Evolutionary conservation across 2,113 vertebrate genomes (phyloP), one percentile per base, ranked within the genome.

Genomic region (Macquaria australasica): DNA sequence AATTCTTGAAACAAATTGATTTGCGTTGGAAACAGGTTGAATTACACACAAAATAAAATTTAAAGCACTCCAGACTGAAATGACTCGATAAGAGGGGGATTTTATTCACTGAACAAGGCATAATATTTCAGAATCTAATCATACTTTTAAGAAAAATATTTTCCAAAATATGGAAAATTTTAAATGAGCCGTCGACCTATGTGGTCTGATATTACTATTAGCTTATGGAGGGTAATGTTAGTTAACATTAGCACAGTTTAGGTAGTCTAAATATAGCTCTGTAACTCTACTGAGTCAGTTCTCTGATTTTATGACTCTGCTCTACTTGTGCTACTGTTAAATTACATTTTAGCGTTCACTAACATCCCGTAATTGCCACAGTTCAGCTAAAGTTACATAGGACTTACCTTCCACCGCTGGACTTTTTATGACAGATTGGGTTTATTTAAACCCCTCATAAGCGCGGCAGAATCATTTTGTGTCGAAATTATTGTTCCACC

Each of bases 401-500:
- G 25, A 31, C 45, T 69, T 8, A 5, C 18, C 28, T 11, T 3
- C n/a, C 16, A 53, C 23, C 43, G 18, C 14, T 11, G 23, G n/a
- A 28, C 25, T 28, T 45, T 3, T 0, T 2, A 31, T 60, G 28
- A 16, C 59, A 62, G 0, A 41, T 8, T 23, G 58, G 21, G 6
- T 69, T 59, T 2, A 14, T 21, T 23, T 56, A 16, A 64, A 55
- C 8, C 23, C 3, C 15, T 28, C 9, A 11, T 2, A 51, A 18
- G 25, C 37, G 20, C 1, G n/a, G 16, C 9, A 63, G 37, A 14
- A 7, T 18, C 48, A 2, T 28, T 0, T 14, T 9, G 37, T 63
- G 21, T 9, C 1, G 28, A 23, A 45, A 43, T 71, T 10, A 21
- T 69, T 6, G 43, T 56, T 63, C 91, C 82, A 91, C 90, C 92